Percentiles rank a stretch among this genome's conserved stretches.
Evolutionary conservation across 2,797 vertebrate genomes (phyloP).

Genomic region (Danionella dracula): DNA sequence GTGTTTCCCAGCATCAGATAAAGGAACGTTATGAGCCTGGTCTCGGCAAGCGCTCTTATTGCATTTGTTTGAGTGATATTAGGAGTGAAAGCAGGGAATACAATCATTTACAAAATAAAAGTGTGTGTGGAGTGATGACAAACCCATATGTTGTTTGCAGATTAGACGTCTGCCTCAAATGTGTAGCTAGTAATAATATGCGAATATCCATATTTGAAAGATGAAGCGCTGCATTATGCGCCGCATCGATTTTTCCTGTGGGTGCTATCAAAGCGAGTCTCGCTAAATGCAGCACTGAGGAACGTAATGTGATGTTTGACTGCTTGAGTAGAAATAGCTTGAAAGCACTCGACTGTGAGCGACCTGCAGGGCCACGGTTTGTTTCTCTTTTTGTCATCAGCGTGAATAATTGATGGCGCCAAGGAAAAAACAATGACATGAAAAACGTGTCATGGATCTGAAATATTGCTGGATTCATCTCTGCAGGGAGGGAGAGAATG

Average conservation of each 20-base stretch:
- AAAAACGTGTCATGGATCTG: constrained; percentile 46
- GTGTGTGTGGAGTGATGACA: not conserved
- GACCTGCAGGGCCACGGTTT: constrained; percentile 34
- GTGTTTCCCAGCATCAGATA: constrained; percentile 30
- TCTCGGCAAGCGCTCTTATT: constrained; percentile 18
- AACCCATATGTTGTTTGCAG: constrained; percentile 27
- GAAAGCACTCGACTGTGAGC: constrained; percentile 11
- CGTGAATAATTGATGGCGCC: constrained; percentile 45
- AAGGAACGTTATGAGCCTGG: constrained; percentile 24
- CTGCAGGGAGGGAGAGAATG: constrained; percentile 16
- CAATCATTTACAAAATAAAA: not conserved
- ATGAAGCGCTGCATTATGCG: constrained; percentile 33
- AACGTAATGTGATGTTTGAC: constrained; percentile 13
- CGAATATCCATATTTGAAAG: constrained; percentile 32
- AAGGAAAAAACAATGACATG: constrained; percentile 46
- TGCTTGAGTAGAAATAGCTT: constrained; percentile 20
- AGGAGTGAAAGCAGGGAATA: constrained; percentile 9
- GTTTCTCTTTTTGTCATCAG: constrained; percentile 39
- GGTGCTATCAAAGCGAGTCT: constrained; percentile 31
- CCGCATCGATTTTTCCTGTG: constrained; percentile 37
- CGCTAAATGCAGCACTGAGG: constrained; percentile 30
- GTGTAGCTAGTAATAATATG: constrained; percentile 35
- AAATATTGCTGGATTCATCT: constrained; percentile 46
- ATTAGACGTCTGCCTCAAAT: constrained; percentile 24
- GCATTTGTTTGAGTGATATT: constrained; percentile 13